Evolutionary conservation across 2,888 invertebrate species (phyloP), one percentile per base, ranked within the genome.

Genomic region (Gari tellinella): DNA sequence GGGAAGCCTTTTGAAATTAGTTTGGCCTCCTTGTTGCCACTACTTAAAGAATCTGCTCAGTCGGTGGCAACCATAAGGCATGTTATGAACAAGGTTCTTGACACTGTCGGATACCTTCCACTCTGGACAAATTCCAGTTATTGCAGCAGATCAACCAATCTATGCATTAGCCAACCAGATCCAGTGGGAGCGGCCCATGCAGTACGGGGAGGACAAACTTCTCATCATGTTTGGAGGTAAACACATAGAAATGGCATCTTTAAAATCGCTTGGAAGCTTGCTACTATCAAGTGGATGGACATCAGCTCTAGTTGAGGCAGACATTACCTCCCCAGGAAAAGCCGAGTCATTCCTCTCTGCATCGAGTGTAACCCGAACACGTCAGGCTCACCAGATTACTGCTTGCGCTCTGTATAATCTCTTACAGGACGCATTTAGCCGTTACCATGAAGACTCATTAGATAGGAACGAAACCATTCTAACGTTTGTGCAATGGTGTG

Each of bases 101-200:
- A 56, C 14, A 48, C 61, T 10, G 48, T 57, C 19, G 17, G 17
- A 37, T 61, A 37, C 56, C 15, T 52, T n/a, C 19, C 25, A 52
- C n/a, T 37, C 55, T 7, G 19, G 21, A 19, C 38, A 55, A 40
- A 19, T 21, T 40, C 55, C 38, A 15, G 40, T 40, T 19, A 70
- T 88, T 17, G 64, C 82, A 48, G 51, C 64, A 19, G 88, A 89
- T 69, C 83, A 86, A 65, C 86, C 85, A 46, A 26, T 89, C 4
- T 89, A 75, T 77, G 83, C 87, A 51, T 10, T 86, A 38, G 83
- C 81, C 7, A 87, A 86, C 46, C 77, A 81, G 45, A 72, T 86
- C 0, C 84, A 88, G 67, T 89, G 85, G 84, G 51, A 75, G 8
- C 83, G 76, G 69, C 83, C 83, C 17, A 68, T 84, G 8, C 12